phyloP scores from a whole-genome alignment of 2,888 invertebrate genomes.

The Drosophila tripunctata region DNA sequence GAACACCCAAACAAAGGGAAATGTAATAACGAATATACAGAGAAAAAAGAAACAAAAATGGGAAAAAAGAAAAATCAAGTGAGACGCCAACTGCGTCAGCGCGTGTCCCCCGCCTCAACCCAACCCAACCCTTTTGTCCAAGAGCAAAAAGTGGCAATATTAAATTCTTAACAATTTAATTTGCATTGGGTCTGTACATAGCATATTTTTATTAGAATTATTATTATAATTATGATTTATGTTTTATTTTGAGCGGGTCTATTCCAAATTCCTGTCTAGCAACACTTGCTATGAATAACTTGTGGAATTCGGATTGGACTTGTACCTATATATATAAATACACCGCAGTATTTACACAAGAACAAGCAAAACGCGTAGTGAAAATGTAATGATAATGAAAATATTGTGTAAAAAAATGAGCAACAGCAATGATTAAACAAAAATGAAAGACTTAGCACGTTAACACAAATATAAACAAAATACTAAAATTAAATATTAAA shows the following conservation, averaged over 20 bases:
- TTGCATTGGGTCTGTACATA: slow-evolving; percentile 56
- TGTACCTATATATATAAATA: slow-evolving; percentile 26
- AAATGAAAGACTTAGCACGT: slow-evolving; percentile 75
- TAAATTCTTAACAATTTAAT: slow-evolving; percentile 55
- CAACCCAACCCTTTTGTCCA: slow-evolving; percentile 12
- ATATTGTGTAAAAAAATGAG: slow-evolving; percentile 60
- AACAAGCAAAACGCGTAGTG: slow-evolving; percentile 46
- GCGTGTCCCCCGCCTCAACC: slow-evolving; percentile 8
- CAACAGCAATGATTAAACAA: slow-evolving; percentile 61
- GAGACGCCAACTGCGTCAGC: slow-evolving; percentile 40
- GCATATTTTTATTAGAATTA: slow-evolving; percentile 30
- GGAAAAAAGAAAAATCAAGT: slow-evolving; percentile 14
- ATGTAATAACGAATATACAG: slow-evolving; percentile 61
- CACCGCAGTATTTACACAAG: slow-evolving; percentile 37
- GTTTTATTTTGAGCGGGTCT: slow-evolving; percentile 12
- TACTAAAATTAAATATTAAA: not conserved
- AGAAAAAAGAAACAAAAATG: slow-evolving; percentile 15
- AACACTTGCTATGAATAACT: not conserved
- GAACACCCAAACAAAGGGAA: slow-evolving; percentile 62
- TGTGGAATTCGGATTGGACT: not conserved
- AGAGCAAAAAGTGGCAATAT: slow-evolving; percentile 33
- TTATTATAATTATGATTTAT: slow-evolving; percentile 33
- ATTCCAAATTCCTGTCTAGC: not conserved
- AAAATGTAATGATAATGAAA: slow-evolving; percentile 29
- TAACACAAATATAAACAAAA: slow-evolving; percentile 60